Evolutionary conservation across 2,797 vertebrate species (phyloP), one percentile per base, ranked within the genome.

Genomic region (Sebastes trivittatus): DNA sequence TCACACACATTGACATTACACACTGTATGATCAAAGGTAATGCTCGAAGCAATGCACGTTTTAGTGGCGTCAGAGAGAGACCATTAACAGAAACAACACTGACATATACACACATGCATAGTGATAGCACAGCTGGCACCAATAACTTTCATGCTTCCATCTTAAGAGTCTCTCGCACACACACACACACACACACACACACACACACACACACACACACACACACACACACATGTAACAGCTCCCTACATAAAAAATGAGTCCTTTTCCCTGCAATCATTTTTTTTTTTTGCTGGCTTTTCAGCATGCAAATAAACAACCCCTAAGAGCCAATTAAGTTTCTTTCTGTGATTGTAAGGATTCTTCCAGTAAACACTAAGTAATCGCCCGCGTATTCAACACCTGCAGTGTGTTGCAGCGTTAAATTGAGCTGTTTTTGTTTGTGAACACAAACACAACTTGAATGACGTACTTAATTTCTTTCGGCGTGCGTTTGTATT

Each of bases 271-370:
- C 68, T 80, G 67, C 78, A 80, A 89, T 89, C 36, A 86, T 60
- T 79, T 75, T 38, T 20, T 20, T 14, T 23, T 63, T 30, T 60
- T 60, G n/a, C 3, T 29, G 6, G 4, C 10, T 78, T 77, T 84
- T 80, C 55, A 80, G 72, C 32, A 71, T 77, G 49, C 65, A 90
- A 78, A 91, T 67, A 87, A 89, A 87, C 67, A 82, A 77, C 42
- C 64, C 49, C 72, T 25, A 66, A 81, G 29, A 87, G 72, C 78
- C 79, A 89, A 86, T 87, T 81, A 88, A 66, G 30, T 79, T 72
- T 79, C 56, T 54, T 68, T 82, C 59, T 76, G 49, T 88, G 80
- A 86, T 81, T 82, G 82, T 70, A 30, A 77, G 64, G 62, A 77
- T 79, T 76, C 32, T 27, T 63, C 46, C 14, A 55, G 67, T 77